These are phyloP conservation scores for Dryobota labecula DNA, from an alignment of 2,888 invertebrate genomes.

Conservation along the genomic window DNA sequence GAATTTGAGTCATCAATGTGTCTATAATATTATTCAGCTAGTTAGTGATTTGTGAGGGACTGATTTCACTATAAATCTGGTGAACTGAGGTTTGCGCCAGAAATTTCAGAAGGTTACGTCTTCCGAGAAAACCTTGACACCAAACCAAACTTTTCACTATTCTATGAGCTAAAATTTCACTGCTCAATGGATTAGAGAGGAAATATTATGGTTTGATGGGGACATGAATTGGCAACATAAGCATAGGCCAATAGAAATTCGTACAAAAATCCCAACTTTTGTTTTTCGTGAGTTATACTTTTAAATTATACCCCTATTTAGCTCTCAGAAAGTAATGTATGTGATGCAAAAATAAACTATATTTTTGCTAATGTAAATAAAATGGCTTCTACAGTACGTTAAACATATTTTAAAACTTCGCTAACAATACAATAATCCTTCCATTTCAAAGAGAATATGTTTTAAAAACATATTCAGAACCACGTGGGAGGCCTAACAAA, in stretches of 20 bases:
- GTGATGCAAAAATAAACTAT: not conserved
- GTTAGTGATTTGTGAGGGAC: slow-evolving; percentile 27
- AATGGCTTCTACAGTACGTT: not conserved
- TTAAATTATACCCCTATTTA: not conserved
- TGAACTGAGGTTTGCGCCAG: not conserved
- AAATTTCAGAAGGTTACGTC: not conserved
- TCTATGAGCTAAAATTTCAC: too few species aligned
- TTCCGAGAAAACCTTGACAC: not conserved
- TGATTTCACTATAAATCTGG: slow-evolving; percentile 2
- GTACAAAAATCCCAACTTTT: not conserved
- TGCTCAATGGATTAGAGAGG: not conserved
- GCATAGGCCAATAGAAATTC: not conserved
- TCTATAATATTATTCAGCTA: not conserved
- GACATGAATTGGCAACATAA: not conserved
- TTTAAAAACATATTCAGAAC: slow-evolving; percentile 53
- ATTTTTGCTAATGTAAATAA: not conserved
- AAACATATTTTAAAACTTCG: not conserved
- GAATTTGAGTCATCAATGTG: slow-evolving; percentile 19
- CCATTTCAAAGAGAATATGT: slow-evolving; percentile 26
- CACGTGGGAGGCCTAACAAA: slow-evolving; percentile 44
- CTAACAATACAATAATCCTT: slow-evolving; percentile 17
- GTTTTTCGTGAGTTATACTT: not conserved
- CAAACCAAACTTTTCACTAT: not conserved
- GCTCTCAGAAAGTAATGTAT: not conserved
- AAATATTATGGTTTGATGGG: not conserved